Base-by-base conservation (phyloP, 2,888 invertebrate genomes). In the Eumacrocentrus americanus region DNA sequence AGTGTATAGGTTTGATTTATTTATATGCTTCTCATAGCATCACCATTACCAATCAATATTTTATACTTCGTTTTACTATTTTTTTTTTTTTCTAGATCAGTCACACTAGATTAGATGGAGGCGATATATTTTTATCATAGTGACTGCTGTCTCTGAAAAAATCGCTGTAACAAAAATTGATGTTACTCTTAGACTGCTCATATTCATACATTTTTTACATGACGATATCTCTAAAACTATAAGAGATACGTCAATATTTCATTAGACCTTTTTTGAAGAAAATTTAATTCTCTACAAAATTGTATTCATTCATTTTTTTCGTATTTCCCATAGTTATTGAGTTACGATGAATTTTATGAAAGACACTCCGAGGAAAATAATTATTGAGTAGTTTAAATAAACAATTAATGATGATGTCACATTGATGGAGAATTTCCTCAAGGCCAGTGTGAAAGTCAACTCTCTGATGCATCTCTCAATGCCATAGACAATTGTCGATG, bases 1-100 rank as follows among this genome's bases (percentile, higher is more conserved):
- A 29, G 22, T 22, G 22, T 44, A 18, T 44, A 55, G 34, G 55
- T 55, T 51, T 60, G 60, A 60, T 60, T 60, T 60, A 60, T 60
- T 60, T 60, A 56, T 60, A 56, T 56, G 37, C 50, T 34, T 22
- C 34, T 23, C 42, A 29, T 23, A 50, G 35, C 46, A 50, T 23
- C 14, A 46, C 46, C 23, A 22, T 46, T 46, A 46, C 23, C 23
- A 11, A 20, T 12, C 46, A 7, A 22, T 25, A 20, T 46, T 46
- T 46, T 23, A 7, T 22, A 46, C 23, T 22, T n/a, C n/a, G n/a
- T n/a, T n/a, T n/a, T n/a, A n/a, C 2, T 38, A n/a, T 48, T 25
- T 29, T 48, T 14, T 34, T 48, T 12, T 48, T 48, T 25, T 18
- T 44, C 22, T 22, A 29, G 29, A 29, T n/a, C n/a, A n/a, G n/a